Conservation (phyloP, 2,888 invertebrate species). For the Tillus elongatus region DNA sequence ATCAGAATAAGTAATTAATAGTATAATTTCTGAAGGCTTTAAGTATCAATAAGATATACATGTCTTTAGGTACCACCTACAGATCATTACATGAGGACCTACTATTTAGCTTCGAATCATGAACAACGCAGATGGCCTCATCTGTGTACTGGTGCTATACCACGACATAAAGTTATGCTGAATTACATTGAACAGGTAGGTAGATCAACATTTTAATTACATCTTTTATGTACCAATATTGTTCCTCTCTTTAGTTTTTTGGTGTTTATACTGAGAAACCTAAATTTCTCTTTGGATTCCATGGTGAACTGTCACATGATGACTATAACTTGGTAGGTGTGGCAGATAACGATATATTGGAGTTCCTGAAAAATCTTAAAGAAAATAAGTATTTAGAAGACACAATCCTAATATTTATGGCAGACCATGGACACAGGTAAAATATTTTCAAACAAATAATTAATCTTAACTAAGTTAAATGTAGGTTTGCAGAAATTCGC, state of each 20-base stretch:
- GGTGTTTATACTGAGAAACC: conserved; percentile 57
- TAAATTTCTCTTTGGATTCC: conserved; percentile 80
- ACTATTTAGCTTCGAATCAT: conserved; percentile 58
- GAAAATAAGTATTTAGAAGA: conserved; percentile 59
- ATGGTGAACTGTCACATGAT: conserved; percentile 82
- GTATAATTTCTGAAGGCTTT: too few species aligned
- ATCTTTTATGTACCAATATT: too few species aligned
- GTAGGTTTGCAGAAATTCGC: conserved; percentile 69
- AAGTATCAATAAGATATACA: too few species aligned
- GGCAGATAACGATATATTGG: conserved; percentile 63
- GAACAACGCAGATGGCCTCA: conserved; percentile 48
- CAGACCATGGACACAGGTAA: conserved; percentile 85
- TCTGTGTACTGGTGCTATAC: conserved; percentile 62
- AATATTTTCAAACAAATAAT: conserved; percentile 5
- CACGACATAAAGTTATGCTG: conserved; percentile 59
- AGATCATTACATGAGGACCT: conserved; percentile 82
- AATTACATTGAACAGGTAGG: conserved; percentile 58
- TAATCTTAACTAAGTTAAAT: conserved; percentile 12
- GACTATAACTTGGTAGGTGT: conserved; percentile 69
- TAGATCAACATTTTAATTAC: too few species aligned
- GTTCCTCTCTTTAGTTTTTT: conserved; percentile 42
- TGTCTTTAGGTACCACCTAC: conserved; percentile 65
- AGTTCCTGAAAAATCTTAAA: conserved; percentile 56
- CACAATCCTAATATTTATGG: conserved; percentile 80
- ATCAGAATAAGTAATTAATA: too few species aligned